A percentile compares a stretch with the other conserved stretches of the same genome.
These are phyloP conservation scores for Carterocephalus palaemon DNA, from an alignment of 2,888 invertebrate species.

Conservation along the genomic window DNA sequence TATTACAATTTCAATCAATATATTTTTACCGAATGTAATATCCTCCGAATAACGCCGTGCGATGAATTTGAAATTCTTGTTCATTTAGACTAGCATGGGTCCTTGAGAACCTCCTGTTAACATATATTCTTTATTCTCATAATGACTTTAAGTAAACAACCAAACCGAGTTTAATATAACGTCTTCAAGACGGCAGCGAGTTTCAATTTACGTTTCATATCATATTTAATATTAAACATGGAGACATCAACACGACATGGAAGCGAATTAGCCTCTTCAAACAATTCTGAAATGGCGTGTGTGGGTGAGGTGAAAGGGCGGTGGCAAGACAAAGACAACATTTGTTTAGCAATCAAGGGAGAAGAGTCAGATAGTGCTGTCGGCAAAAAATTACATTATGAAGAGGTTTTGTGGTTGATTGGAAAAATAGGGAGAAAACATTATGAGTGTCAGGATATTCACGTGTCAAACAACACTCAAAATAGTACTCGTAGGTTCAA, in stretches of 20 bases:
- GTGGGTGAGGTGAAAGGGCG: constrained; percentile 34
- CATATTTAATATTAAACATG: constrained; percentile 35
- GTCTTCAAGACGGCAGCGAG: constrained; percentile 10
- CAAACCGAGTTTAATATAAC: neutral
- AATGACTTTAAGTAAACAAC: neutral
- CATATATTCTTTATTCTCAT: too few species aligned
- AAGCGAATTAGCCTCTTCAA: constrained; percentile 44
- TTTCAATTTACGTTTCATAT: constrained; percentile 32
- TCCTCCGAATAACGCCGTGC: too few species aligned
- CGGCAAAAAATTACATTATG: neutral
- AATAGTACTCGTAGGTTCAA: too few species aligned
- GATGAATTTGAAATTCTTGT: too few species aligned
- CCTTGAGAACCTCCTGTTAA: too few species aligned
- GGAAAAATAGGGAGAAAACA: too few species aligned
- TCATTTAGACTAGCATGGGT: too few species aligned
- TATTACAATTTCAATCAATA: too few species aligned
- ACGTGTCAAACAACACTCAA: too few species aligned
- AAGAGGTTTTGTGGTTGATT: too few species aligned
- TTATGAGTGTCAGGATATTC: too few species aligned
- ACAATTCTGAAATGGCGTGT: constrained; percentile 33
- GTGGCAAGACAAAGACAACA: constrained; percentile 37
- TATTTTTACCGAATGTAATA: too few species aligned
- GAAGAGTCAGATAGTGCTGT: constrained; percentile 19
- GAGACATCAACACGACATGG: constrained; percentile 36
- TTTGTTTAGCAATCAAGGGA: constrained; percentile 36